A percentile compares a stretch with the other conserved stretches of the same genome.
phyloP scores from a whole-genome alignment of 2,888 invertebrate genomes.

The Sinohyriopsis cumingii region DNA sequence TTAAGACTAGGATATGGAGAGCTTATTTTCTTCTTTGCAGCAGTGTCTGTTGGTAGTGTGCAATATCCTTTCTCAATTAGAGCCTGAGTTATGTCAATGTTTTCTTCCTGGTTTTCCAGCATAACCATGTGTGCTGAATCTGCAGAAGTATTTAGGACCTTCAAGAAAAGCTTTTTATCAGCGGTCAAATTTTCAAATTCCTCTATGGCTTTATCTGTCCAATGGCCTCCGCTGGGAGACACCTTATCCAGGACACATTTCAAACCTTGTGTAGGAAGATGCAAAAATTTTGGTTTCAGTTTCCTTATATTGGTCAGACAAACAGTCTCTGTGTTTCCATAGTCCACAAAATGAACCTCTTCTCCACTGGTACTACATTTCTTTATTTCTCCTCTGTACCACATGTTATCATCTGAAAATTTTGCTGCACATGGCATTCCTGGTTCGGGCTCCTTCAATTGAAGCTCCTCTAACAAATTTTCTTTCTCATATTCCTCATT shows the following conservation, averaged over 20 bases:
- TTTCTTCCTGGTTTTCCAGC: slow-evolving; percentile 36
- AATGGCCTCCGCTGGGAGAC: slow-evolving; percentile 21
- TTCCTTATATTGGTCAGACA: slow-evolving; percentile 33
- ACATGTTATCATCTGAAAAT: slow-evolving; percentile 51
- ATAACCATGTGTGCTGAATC: slow-evolving; percentile 30
- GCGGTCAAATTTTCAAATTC: slow-evolving; percentile 41
- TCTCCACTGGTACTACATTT: slow-evolving; percentile 22
- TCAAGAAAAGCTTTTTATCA: slow-evolving; percentile 42
- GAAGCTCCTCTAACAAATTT: slow-evolving; percentile 27
- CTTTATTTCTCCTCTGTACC: slow-evolving; percentile 51
- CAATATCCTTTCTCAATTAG: slow-evolving; percentile 40
- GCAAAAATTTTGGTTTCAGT: slow-evolving; percentile 48
- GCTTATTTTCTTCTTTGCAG: slow-evolving; percentile 22
- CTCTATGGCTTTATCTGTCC: slow-evolving; percentile 37
- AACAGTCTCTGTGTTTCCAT: slow-evolving; percentile 61
- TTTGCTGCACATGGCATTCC: slow-evolving; percentile 58
- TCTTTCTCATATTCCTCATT: slow-evolving; percentile 36
- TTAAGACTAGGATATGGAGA: slow-evolving; percentile 31
- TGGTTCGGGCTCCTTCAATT: slow-evolving; percentile 22
- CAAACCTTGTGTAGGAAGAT: slow-evolving; percentile 50
- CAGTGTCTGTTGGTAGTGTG: slow-evolving; percentile 11
- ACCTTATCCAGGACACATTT: slow-evolving; percentile 49
- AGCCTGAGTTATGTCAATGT: slow-evolving; percentile 29
- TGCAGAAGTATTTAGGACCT: slow-evolving; percentile 24
- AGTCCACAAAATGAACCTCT: slow-evolving; percentile 61